These are phyloP conservation scores for Cerastis leucographa DNA, from an alignment of 2,888 invertebrate species.

Conservation along the genomic window DNA sequence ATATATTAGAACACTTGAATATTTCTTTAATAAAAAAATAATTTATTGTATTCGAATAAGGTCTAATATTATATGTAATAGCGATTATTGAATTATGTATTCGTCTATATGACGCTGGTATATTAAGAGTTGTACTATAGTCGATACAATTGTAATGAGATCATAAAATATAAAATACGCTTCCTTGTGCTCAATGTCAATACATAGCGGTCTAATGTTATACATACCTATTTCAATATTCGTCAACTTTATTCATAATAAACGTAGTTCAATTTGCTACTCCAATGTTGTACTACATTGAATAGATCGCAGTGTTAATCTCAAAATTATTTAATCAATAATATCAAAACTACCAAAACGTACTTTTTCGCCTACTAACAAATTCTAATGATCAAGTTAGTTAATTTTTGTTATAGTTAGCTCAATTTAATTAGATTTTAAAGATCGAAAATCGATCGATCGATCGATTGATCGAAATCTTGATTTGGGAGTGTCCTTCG, in stretches of 20 bases:
- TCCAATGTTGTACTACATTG: constrained; percentile 70
- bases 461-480: constrained; percentile 48
- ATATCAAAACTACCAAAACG: constrained; percentile 72
- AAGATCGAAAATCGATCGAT: constrained; percentile 46
- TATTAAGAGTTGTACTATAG: constrained; percentile 79
- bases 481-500: constrained; percentile 41
- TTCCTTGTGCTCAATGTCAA: constrained; percentile 89
- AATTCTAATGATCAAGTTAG: constrained; percentile 74
- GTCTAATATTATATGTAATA: constrained; percentile 80
- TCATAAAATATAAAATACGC: constrained; percentile 79
- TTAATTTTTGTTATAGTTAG: constrained; percentile 67
- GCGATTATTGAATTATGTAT: constrained; percentile 78
- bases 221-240: constrained; percentile 68
- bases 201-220: constrained; percentile 85
- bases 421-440: constrained; percentile 67
- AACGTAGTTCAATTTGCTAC: constrained; percentile 69
- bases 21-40: constrained; percentile 75
- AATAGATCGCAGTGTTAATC: constrained; percentile 84
- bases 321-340: constrained; percentile 76
- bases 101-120: constrained; percentile 89
- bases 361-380: constrained; percentile 78
- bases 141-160: constrained; percentile 72
- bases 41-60: constrained; percentile 86
- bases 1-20: constrained; percentile 81
- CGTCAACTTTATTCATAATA: constrained; percentile 68